Evolutionary conservation across 2,888 invertebrate genomes (phyloP).

Genomic region (Odontomyia ornata): DNA sequence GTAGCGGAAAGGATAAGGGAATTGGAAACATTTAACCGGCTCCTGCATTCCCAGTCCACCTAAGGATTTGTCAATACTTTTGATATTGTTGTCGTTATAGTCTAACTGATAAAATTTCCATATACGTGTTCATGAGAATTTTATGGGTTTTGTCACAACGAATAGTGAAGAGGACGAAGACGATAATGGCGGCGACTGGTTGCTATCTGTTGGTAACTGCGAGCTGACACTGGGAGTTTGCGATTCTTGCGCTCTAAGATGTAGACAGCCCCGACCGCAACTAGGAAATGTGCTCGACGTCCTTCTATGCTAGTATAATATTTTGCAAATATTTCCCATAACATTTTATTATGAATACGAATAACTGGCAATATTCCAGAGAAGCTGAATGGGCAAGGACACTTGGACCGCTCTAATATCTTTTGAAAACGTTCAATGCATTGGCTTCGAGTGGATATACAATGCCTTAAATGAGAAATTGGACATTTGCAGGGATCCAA

Average conservation of each 20-base stretch:
- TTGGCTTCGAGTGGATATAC: background rate
- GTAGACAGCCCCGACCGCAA: slow-evolving; percentile 16
- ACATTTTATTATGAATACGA: slow-evolving; percentile 49
- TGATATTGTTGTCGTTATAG: slow-evolving; percentile 35
- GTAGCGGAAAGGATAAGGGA: slow-evolving; percentile 7
- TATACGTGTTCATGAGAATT: slow-evolving; percentile 51
- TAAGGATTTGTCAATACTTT: slow-evolving; percentile 23
- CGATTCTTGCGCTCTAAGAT: background rate
- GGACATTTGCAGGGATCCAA: background rate
- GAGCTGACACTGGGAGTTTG: background rate
- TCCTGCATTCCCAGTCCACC: background rate
- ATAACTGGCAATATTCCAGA: slow-evolving; percentile 48
- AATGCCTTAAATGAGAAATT: background rate
- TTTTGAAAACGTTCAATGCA: slow-evolving; percentile 1
- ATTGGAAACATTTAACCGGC: slow-evolving; percentile 15
- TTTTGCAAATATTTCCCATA: slow-evolving; percentile 47
- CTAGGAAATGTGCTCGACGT: slow-evolving; percentile 36
- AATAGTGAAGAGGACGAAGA: slow-evolving; percentile 3
- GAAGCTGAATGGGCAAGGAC: slow-evolving; percentile 30
- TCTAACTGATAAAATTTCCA: slow-evolving; percentile 50
- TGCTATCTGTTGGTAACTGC: slow-evolving; percentile 10
- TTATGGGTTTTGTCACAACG: slow-evolving; percentile 48
- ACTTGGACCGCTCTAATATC: slow-evolving; percentile 34
- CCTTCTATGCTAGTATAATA: slow-evolving; percentile 36
- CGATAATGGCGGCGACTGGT: slow-evolving; percentile 21